Conservation (phyloP, 37 sponge, comb jelly and placozoan species). For the Spongilla lacustris region DNA sequence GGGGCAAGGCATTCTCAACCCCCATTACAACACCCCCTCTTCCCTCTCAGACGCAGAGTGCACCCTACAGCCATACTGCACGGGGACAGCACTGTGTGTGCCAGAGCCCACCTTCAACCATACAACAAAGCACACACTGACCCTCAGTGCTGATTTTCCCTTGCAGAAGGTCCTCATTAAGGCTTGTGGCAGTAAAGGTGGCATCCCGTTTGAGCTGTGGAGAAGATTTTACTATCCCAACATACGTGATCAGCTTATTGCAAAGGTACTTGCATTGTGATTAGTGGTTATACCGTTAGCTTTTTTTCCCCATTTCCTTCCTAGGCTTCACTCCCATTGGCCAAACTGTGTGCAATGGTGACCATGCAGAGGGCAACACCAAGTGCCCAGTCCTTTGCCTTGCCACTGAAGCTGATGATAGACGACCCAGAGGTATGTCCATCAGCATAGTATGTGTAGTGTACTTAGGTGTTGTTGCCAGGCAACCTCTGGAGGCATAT, state of each 20-base stretch:
- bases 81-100: constrained; percentile 60
- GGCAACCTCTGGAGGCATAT: constrained; percentile 30
- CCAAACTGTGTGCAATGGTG: constrained; percentile 81
- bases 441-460: not conserved
- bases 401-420: constrained; percentile 55
- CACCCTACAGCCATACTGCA: constrained; percentile 46
- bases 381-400: constrained; percentile 40
- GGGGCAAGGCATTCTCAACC: not conserved
- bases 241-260: constrained; percentile 87
- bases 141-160: constrained; percentile 25
- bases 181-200: constrained; percentile 41
- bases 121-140: constrained; percentile 47
- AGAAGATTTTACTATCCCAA: constrained; percentile 91
- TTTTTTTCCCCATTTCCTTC: not conserved
- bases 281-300: not conserved
- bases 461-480: not conserved
- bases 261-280: constrained; percentile 60
- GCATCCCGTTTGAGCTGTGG: constrained; percentile 90
- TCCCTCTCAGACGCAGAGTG: not conserved
- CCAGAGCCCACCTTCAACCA: constrained; percentile 64
- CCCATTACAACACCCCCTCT: not conserved
- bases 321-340: constrained; percentile 74
- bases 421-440: constrained; percentile 1
- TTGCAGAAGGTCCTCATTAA: constrained; percentile 51
- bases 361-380: constrained; percentile 52